phyloP scores from a whole-genome alignment of 2,113 vertebrate genomes.

The Numida meleagris region DNA sequence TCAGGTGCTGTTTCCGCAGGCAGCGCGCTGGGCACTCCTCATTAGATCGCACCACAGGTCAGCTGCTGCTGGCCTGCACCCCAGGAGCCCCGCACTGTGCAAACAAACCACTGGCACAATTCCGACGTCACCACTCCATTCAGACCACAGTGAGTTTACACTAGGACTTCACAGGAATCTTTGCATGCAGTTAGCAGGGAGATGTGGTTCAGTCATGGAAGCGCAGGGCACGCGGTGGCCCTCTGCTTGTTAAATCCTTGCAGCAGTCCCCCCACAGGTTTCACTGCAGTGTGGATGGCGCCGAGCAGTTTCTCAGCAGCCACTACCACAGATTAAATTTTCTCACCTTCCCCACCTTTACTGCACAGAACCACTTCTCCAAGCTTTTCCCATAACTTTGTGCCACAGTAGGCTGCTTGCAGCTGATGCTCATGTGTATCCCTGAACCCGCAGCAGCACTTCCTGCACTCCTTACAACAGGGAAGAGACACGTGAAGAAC shows the following conservation, averaged over 20 bases:
- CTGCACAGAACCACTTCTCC: background rate
- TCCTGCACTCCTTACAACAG: background rate
- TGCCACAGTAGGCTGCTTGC: background rate
- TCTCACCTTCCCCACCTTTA: background rate
- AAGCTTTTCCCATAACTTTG: background rate
- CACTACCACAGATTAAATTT: background rate
- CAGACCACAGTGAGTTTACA: background rate
- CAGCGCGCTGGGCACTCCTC: background rate
- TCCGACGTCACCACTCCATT: background rate
- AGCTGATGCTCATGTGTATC: background rate
- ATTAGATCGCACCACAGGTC: background rate
- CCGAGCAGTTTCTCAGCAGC: background rate
- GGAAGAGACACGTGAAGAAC: background rate
- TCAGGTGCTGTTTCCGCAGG: background rate
- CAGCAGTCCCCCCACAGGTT: background rate
- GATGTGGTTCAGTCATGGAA: rapidly evolving
- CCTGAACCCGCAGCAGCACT: background rate
- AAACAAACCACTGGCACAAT: background rate
- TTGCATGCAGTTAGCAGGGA: background rate
- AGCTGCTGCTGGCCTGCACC: background rate
- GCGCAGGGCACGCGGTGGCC: rapidly evolving
- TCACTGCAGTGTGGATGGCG: background rate
- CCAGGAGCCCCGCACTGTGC: background rate
- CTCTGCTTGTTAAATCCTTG: background rate
- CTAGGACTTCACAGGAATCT: background rate